Evolutionary conservation across 2,888 invertebrate species (phyloP).

Genomic region (Thecocarcelia acutangulata): DNA sequence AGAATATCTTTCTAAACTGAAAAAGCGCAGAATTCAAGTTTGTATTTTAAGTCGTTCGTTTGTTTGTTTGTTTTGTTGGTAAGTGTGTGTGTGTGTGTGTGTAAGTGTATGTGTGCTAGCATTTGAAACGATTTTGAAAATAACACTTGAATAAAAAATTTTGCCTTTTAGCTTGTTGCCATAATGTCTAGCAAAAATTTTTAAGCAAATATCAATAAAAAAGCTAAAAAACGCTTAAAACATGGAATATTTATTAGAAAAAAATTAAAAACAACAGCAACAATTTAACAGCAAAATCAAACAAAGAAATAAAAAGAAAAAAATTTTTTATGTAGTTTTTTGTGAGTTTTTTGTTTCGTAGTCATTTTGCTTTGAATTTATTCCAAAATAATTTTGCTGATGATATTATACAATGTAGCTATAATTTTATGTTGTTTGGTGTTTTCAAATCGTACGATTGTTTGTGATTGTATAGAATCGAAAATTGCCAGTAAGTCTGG

Average conservation of each 20-base stretch:
- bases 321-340: constrained; percentile 16
- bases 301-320: constrained; percentile 50
- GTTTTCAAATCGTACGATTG: not conserved
- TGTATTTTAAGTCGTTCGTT: constrained; percentile 54
- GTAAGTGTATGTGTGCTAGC: not conserved
- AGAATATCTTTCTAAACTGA: not conserved
- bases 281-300: constrained; percentile 45
- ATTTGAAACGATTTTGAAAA: constrained; percentile 38
- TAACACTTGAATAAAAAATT: constrained; percentile 15
- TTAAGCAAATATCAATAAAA: constrained; percentile 44
- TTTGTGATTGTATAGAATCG: constrained; percentile 26
- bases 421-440: constrained; percentile 22
- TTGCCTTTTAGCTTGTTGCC: constrained; percentile 62
- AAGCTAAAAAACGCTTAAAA: constrained; percentile 26
- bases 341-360: not conserved
- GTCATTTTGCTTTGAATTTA: constrained; percentile 7
- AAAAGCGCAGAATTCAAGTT: constrained; percentile 40
- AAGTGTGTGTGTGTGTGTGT: no score
- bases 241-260: constrained; percentile 50
- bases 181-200: constrained; percentile 65
- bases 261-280: constrained; percentile 40
- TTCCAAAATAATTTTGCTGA: constrained; percentile 32
- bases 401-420: constrained; percentile 60
- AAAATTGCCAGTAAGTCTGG: constrained; percentile 67
- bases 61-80: not conserved